These are phyloP conservation scores for Diabrotica balteata DNA, from an alignment of 2,888 invertebrate species.

Conservation along the genomic window DNA sequence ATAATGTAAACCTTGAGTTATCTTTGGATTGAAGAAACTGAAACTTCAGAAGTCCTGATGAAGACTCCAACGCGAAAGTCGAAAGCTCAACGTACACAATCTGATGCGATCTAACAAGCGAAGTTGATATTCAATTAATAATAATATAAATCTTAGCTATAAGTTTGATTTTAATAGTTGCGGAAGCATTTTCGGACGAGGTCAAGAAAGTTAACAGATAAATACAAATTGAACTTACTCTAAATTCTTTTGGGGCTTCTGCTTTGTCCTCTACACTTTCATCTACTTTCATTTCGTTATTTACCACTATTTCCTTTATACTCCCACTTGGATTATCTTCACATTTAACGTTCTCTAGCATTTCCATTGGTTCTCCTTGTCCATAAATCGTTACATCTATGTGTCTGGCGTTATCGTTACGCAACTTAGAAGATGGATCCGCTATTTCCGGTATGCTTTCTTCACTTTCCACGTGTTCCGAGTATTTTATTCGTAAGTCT, in stretches of 20 bases:
- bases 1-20: too few relatives aligned
- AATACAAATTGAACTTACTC: too few relatives aligned
- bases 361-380: constrained; percentile 49
- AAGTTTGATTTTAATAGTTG: too few relatives aligned
- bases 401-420: background rate
- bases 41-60: too few relatives aligned
- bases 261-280: background rate
- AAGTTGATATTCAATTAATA: too few relatives aligned
- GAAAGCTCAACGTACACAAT: too few relatives aligned
- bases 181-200: too few relatives aligned
- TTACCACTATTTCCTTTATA: background rate
- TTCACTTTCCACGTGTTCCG: constrained; percentile 27
- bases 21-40: too few relatives aligned
- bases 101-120: too few relatives aligned
- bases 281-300: constrained; percentile 1
- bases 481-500: background rate
- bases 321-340: constrained; percentile 14
- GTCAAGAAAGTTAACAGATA: too few relatives aligned
- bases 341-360: constrained; percentile 5
- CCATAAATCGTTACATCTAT: constrained; percentile 39
- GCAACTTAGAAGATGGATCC: constrained; percentile 23
- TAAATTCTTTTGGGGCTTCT: background rate
- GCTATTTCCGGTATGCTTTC: constrained; percentile 26
- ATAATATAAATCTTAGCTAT: too few relatives aligned
- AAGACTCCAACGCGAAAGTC: too few relatives aligned